Conservation (phyloP, 1,140 invertebrate genomes). For the Philopotamus ludificatus region DNA sequence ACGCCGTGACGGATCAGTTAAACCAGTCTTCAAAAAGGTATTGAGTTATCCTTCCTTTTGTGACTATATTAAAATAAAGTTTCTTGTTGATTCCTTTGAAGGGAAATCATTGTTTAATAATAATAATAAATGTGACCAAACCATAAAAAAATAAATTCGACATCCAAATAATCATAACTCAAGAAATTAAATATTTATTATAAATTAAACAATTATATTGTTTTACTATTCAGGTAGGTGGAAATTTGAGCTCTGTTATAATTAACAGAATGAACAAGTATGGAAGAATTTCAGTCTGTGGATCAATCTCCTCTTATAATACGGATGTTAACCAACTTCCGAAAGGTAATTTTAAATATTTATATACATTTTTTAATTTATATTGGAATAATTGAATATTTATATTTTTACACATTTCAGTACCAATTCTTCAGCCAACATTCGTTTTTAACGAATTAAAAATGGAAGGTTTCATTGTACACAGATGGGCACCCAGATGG, state of each 20-base stretch:
- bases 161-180: not conserved
- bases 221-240: constrained; percentile 56
- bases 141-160: not conserved
- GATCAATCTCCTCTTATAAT: constrained; percentile 62
- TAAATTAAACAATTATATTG: not conserved
- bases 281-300: constrained; percentile 63
- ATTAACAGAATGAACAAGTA: constrained; percentile 60
- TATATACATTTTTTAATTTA: not conserved
- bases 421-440: constrained; percentile 54
- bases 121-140: too few relatives aligned
- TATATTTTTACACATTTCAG: constrained; percentile 43
- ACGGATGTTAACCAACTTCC: constrained; percentile 45
- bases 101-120: too few relatives aligned
- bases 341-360: constrained; percentile 44
- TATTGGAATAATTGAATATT: constrained; percentile 11
- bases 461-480: constrained; percentile 63
- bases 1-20: too few relatives aligned
- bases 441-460: constrained; percentile 58
- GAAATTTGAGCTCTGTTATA: constrained; percentile 59
- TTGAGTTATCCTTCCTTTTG: too few relatives aligned
- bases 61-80: too few relatives aligned
- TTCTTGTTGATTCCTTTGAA: too few relatives aligned
- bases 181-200: not conserved
- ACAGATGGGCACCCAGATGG: constrained; percentile 54
- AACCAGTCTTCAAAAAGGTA: too few relatives aligned